Percentiles rank a stretch among this genome's conserved stretches.
Evolutionary conservation across 1,140 invertebrate species (phyloP).

Genomic region (Matsumurasca onukii): DNA sequence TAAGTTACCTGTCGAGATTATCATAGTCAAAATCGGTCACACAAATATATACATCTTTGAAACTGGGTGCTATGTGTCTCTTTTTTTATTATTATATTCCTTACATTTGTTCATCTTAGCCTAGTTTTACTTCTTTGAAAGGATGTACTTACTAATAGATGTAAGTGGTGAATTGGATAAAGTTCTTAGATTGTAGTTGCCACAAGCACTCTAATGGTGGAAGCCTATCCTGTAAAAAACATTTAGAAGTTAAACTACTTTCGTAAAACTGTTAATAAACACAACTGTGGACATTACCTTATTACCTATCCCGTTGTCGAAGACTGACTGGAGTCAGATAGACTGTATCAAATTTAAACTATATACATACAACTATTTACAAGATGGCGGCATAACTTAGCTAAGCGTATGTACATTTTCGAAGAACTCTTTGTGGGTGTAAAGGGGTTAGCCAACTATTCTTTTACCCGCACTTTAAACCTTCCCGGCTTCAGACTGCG

Average conservation of each 20-base stretch:
- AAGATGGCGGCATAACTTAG: no score
- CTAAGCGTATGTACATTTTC: no score
- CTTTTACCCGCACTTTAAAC: no score
- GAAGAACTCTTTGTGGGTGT: no score
- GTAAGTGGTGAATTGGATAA: background rate
- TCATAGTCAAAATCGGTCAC: background rate
- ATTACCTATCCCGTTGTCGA: no score
- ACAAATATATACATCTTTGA: background rate
- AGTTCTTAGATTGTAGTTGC: background rate
- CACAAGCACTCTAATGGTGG: constrained; percentile 4
- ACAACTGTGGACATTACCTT: background rate
- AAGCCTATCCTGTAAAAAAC: background rate
- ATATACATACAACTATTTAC: no score
- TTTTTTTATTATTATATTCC: background rate
- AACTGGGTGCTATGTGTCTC: background rate
- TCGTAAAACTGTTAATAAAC: background rate
- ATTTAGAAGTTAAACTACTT: background rate
- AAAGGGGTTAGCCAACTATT: background rate
- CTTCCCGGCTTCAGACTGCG: no score
- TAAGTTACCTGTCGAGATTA: background rate
- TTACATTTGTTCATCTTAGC: background rate
- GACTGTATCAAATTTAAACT: no score
- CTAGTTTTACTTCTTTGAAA: background rate
- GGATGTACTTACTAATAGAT: constrained; percentile 9
- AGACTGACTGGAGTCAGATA: no score